Base-by-base conservation (phyloP, 2,888 invertebrate genomes). In the Frankliniella intonsa region DNA sequence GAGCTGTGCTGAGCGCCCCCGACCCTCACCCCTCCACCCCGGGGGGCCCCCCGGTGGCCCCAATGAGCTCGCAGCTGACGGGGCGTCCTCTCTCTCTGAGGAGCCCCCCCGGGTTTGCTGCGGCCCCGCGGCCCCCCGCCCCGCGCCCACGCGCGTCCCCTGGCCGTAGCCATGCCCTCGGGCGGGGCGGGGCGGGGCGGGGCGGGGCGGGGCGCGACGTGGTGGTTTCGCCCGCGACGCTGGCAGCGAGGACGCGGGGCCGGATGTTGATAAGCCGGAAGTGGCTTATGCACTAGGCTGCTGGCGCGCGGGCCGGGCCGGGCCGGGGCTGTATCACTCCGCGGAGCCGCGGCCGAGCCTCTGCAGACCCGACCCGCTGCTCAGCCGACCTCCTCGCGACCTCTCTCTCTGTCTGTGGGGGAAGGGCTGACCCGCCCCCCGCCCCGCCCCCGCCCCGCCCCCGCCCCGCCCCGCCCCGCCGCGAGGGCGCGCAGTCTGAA, bases 231-330 rank as follows among this genome's bases (percentile, higher is more conserved):
- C 38, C 38, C 38, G 38, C 38, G 5, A 38, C 38, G 38, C 38
- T 38, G 38, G 38, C 38, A 38, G 38, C 38, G 38, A 38, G 38
- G 38, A 38, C 38, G 55, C 25, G 69, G 22, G 22, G 25, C 69
- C 69, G 69, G 69, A 76, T 25, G 69, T 25, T 11, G 69, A 76
- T 76, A 76, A 76, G 69, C 69, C 69, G 69, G 69, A 76, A 76
- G 69, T 22, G 25, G 22, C 55, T 55, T 17, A 17, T 19, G 14
- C 14, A 19, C 14, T 14, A 12, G 17, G 55, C 55, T 14, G 55
- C 55, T 55, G 55, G 10, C 12, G 55, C 55, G 55, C 14, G 12
- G 17, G 12, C 55, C 14, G 1, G 1, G 55, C 55, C 51, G 10
- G 51, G 51, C 51, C 51, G 11, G 55, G n/a, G 7, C 3, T 7